Evolutionary conservation across 2,113 vertebrate genomes (phyloP).

Genomic region (Myiozetetes cayanensis): DNA sequence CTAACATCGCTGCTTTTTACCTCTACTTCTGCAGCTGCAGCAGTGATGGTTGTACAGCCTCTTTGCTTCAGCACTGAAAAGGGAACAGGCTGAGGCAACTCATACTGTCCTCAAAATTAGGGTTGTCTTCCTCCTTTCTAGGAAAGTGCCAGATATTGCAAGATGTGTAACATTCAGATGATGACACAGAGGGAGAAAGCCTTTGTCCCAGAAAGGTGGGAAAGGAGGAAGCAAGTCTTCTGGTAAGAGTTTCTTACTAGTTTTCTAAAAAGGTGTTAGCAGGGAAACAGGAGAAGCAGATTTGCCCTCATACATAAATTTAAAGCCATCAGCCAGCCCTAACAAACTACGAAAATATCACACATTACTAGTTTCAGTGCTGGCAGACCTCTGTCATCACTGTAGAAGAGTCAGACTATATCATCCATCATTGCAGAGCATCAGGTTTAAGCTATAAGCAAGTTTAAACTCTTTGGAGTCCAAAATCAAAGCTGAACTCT

Average conservation of each 20-base stretch:
- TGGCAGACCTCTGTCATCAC: background rate
- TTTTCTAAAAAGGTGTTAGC: background rate
- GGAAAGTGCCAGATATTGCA: background rate
- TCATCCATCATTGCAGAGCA: background rate
- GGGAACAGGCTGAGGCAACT: background rate
- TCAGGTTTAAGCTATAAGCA: background rate
- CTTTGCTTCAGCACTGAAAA: background rate
- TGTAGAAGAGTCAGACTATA: background rate
- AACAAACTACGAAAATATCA: background rate
- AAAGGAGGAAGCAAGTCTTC: background rate
- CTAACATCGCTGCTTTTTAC: background rate
- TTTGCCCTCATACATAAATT: background rate
- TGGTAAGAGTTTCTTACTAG: background rate
- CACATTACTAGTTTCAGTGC: background rate
- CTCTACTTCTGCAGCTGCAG: background rate
- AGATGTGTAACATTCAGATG: background rate
- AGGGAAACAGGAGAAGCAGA: background rate
- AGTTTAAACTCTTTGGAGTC: background rate
- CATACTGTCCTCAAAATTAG: accelerated
- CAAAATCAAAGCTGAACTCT: background rate
- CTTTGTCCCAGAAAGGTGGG: background rate
- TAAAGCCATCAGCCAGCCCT: background rate
- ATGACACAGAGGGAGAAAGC: background rate
- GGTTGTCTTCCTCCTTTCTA: background rate
- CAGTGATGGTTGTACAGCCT: background rate